phyloP scores from a whole-genome alignment of 1,140 invertebrate species.

The Psilanteris sp. region DNA sequence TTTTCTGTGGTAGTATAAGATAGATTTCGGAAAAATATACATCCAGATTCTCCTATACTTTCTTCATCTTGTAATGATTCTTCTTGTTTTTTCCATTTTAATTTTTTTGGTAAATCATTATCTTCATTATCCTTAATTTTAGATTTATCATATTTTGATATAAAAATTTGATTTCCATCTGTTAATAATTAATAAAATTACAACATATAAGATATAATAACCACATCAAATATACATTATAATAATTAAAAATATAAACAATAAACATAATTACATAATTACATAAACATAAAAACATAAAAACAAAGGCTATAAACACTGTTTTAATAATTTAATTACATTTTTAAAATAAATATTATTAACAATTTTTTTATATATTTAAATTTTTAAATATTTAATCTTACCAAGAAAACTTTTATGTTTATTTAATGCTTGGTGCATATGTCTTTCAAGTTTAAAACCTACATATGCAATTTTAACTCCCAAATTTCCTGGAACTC shows the following conservation, averaged over 20 bases:
- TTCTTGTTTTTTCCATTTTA: constrained; percentile 86
- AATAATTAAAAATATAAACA: constrained; percentile 4
- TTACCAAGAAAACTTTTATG: constrained; percentile 91
- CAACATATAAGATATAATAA: neutral
- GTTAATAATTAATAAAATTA: neutral
- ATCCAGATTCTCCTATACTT: constrained; percentile 92
- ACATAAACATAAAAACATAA: too few species aligned
- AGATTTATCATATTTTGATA: constrained; percentile 83
- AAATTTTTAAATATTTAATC: constrained; percentile 7
- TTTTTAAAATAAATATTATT: too few species aligned
- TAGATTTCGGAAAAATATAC: constrained; percentile 97
- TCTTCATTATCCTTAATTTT: constrained; percentile 71
- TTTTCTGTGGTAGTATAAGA: constrained; percentile 93
- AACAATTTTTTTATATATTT: too few species aligned
- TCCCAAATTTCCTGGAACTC: constrained; percentile 87
- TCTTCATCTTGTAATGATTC: constrained; percentile 87
- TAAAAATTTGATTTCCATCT: constrained; percentile 85
- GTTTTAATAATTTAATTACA: too few species aligned
- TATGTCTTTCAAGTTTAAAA: constrained; percentile 90
- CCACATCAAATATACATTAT: too few species aligned
- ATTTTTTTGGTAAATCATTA: constrained; percentile 59
- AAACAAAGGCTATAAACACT: too few species aligned
- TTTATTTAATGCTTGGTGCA: constrained; percentile 90
- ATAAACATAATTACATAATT: neutral
- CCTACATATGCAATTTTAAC: constrained; percentile 96